Percentiles rank a stretch among this genome's conserved stretches.
These are phyloP conservation scores for Pseudorhiza aurosa DNA, from an alignment of 30 jellyfish, hydroid and myxozoan species.

Conservation along the genomic window DNA sequence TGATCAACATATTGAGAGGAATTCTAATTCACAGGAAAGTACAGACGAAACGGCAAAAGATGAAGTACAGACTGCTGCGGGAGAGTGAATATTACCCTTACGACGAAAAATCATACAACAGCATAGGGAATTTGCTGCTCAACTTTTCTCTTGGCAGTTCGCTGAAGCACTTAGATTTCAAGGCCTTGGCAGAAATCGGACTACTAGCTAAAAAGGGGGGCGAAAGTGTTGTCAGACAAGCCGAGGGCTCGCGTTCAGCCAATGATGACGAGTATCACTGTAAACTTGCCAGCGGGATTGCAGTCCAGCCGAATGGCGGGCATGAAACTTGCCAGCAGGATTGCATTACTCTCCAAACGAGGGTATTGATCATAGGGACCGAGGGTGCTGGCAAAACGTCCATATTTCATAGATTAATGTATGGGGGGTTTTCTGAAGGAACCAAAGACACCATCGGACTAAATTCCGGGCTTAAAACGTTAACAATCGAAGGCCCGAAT, in stretches of 20 bases:
- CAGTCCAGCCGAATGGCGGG: not conserved
- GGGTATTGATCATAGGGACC: slow-evolving; percentile 25
- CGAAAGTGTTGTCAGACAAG: not conserved
- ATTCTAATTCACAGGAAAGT: not conserved
- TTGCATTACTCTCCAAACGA: not conserved
- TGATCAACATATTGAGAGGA: not conserved
- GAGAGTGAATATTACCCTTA: not conserved
- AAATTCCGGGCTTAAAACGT: slow-evolving; percentile 26
- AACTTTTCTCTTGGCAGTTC: not conserved
- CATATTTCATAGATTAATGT: slow-evolving; percentile 3
- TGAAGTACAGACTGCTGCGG: not conserved
- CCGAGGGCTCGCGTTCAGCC: not conserved
- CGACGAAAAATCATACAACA: not conserved
- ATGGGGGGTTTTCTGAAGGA: not conserved
- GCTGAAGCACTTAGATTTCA: not conserved
- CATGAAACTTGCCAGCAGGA: not conserved
- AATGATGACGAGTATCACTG: not conserved
- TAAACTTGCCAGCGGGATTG: slow-evolving; percentile 5
- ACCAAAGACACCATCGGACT: slow-evolving; percentile 2
- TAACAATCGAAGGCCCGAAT: slow-evolving; percentile 33
- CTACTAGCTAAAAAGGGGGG: slow-evolving; percentile 9
- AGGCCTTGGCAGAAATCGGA: slow-evolving; percentile 29
- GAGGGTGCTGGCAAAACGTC: slow-evolving; percentile 24
- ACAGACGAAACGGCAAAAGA: not conserved
- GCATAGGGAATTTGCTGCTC: not conserved